Percentiles rank a stretch among this genome's conserved stretches.
Conservation (phyloP, 2,113 vertebrate genomes). For the Scortum barcoo region DNA sequence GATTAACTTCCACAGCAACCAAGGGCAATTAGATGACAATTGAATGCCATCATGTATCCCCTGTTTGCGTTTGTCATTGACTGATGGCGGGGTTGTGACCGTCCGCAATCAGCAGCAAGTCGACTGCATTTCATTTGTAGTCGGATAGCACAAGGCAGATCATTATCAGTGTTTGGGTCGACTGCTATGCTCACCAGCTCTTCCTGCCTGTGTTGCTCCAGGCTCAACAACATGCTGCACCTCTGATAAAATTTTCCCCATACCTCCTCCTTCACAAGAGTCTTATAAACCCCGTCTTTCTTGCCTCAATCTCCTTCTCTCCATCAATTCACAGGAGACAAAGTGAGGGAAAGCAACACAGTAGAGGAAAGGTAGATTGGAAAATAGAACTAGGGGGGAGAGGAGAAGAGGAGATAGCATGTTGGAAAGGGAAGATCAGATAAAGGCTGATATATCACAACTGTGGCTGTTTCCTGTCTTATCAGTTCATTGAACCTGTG, state of each 20-base stretch:
- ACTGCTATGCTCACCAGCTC: conserved; percentile 65
- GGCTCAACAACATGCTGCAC: conserved; percentile 70
- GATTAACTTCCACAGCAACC: conserved; percentile 67
- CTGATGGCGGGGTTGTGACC: conserved; percentile 53
- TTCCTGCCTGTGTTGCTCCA: conserved; percentile 71
- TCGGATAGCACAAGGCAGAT: conserved; percentile 65
- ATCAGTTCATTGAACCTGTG: conserved; percentile 28
- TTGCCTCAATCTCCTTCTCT: conserved; percentile 27
- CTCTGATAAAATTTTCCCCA: conserved; percentile 61
- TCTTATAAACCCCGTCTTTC: conserved; percentile 8
- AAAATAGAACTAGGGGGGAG: conserved; percentile 1
- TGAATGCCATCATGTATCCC: conserved; percentile 59
- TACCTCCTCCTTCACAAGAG: neutral
- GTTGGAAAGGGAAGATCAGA: conserved; percentile 32
- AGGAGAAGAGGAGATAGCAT: conserved; percentile 17
- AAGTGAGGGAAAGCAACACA: conserved; percentile 18
- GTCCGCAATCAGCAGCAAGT: conserved; percentile 50
- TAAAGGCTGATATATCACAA: conserved; percentile 15
- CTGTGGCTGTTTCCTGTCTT: conserved; percentile 31
- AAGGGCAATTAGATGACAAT: conserved; percentile 75
- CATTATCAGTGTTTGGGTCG: conserved; percentile 69
- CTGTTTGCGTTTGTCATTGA: conserved; percentile 62
- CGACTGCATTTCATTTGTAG: conserved; percentile 60
- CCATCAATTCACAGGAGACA: conserved; percentile 21
- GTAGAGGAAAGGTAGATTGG: neutral